Evolutionary conservation across 2,113 vertebrate species (phyloP).

Genomic region (Tiliqua scincoides): DNA sequence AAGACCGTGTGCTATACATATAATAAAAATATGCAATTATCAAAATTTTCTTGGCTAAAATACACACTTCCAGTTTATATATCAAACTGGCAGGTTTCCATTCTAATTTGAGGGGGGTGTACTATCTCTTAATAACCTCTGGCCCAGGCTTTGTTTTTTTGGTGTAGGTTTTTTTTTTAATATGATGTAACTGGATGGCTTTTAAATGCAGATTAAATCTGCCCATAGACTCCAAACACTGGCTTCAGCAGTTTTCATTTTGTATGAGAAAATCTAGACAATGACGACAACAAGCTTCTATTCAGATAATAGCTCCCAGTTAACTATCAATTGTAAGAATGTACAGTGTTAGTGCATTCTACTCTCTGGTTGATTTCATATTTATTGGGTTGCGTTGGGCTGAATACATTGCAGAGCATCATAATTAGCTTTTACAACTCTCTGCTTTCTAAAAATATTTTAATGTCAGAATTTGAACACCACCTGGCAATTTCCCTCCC

Average conservation of each 20-base stretch:
- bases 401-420: constrained; percentile 33
- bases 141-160: constrained; percentile 33
- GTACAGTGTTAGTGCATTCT: constrained; percentile 38
- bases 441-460: constrained; percentile 1
- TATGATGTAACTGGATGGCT: constrained; percentile 61
- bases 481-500: constrained; percentile 31
- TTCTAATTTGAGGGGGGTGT: constrained; percentile 45
- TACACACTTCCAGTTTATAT: constrained; percentile 68
- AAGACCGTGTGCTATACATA: constrained; percentile 76
- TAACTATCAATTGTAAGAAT: constrained; percentile 33
- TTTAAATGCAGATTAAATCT: constrained; percentile 58
- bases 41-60: constrained; percentile 70
- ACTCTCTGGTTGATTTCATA: constrained; percentile 35
- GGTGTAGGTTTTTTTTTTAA: constrained; percentile 19
- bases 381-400: constrained; percentile 53
- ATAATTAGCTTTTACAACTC: constrained; percentile 47
- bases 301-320: constrained; percentile 56
- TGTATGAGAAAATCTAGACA: constrained; percentile 38
- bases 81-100: constrained; percentile 76
- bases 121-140: constrained; percentile 26
- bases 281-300: constrained; percentile 17
- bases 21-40: constrained; percentile 74
- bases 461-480: constrained; percentile 36
- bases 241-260: constrained; percentile 69
- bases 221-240: constrained; percentile 49